Percentiles rank a stretch among this genome's conserved stretches.
Conservation (phyloP, 2,888 invertebrate genomes). For the Rhorus exstirpatorius region DNA sequence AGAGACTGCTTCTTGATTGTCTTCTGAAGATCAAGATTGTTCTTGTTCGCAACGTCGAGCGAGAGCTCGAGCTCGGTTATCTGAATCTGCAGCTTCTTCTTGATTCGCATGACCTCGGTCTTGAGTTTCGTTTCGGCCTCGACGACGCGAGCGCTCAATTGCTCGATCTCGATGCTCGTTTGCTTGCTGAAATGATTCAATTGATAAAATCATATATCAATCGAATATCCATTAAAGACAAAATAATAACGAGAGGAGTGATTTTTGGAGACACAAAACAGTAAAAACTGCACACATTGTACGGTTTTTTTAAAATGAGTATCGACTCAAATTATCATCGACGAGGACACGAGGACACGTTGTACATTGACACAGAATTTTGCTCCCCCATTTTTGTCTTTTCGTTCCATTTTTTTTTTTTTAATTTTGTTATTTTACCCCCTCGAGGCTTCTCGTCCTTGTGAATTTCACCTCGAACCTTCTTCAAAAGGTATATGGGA, state of each 20-base stretch:
- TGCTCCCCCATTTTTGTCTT: not conserved
- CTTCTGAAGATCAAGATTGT: conserved; percentile 98
- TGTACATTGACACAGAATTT: too few species aligned
- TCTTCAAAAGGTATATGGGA: too few species aligned
- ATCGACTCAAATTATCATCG: too few species aligned
- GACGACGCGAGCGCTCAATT: conserved; percentile 96
- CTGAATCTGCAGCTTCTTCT: conserved; percentile 99
- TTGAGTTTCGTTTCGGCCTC: conserved; percentile 98
- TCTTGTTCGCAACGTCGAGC: conserved; percentile 99
- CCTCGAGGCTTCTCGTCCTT: too few species aligned
- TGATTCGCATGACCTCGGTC: conserved; percentile 98
- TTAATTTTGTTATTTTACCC: too few species aligned
- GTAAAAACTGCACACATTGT: not conserved
- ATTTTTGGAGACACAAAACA: conserved; percentile 11
- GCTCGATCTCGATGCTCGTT: conserved; percentile 99
- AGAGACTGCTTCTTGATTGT: conserved; percentile 99
- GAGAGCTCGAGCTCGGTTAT: conserved; percentile 99
- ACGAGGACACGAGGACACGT: conserved; percentile 8
- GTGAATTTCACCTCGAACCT: too few species aligned
- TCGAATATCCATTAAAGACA: not conserved
- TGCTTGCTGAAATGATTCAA: conserved; percentile 91
- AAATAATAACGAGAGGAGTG: not conserved
- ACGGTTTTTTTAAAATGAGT: too few species aligned
- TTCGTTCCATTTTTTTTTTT: conserved; percentile 6
- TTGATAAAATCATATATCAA: not conserved